These are phyloP conservation scores for Oxyruncus cristatus DNA, from an alignment of 2,113 vertebrate genomes.

Conservation along the genomic window DNA sequence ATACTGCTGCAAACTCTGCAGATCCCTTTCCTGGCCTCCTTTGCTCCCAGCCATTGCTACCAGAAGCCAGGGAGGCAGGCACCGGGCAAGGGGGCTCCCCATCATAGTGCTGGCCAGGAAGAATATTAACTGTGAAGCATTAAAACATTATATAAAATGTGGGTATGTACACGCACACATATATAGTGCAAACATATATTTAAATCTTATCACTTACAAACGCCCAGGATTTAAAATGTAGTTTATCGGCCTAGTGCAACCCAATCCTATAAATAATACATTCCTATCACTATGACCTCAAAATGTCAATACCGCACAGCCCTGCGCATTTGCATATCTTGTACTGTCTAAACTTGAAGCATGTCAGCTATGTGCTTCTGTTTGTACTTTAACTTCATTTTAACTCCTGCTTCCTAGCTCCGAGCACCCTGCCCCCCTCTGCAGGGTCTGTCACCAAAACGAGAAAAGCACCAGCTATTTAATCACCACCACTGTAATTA, in stretches of 20 bases:
- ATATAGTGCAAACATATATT: background rate
- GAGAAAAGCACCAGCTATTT: background rate
- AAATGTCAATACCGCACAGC: constrained; percentile 69
- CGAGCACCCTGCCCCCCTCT: background rate
- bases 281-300: constrained; percentile 74
- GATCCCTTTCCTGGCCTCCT: background rate
- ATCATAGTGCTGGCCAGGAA: accelerated
- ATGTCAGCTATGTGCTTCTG: constrained; percentile 65
- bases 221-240: constrained; percentile 17
- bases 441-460: background rate
- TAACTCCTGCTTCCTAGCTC: constrained; percentile 35
- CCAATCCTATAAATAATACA: constrained; percentile 72
- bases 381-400: constrained; percentile 67
- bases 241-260: constrained; percentile 61
- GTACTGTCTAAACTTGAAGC: constrained; percentile 70
- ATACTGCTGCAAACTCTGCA: background rate
- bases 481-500: background rate
- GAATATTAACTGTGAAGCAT: background rate
- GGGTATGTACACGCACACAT: too few relatives aligned
- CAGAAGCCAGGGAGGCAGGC: background rate
- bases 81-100: background rate
- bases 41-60: background rate
- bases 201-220: constrained; percentile 19
- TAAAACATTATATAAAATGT: background rate
- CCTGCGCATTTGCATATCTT: constrained; percentile 50